phyloP scores from a whole-genome alignment of 2,888 invertebrate genomes.

The Heliconius ethilla region DNA sequence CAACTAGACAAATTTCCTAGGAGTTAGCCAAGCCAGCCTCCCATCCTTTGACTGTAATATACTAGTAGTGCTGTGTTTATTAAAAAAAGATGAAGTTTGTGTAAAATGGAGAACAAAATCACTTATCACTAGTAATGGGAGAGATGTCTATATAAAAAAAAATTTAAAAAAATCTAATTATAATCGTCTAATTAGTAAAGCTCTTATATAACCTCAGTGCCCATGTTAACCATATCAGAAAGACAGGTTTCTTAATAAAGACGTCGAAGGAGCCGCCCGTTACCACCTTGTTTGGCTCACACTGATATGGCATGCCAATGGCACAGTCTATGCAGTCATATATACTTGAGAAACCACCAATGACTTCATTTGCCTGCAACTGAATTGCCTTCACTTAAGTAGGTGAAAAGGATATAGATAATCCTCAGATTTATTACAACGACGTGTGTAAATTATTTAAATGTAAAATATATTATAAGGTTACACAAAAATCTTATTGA shows the following conservation, averaged over 20 bases:
- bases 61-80: neutral
- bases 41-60: constrained; percentile 4
- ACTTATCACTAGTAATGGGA: neutral
- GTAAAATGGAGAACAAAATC: no score
- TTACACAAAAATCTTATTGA: neutral
- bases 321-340: constrained; percentile 46
- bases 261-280: constrained; percentile 57
- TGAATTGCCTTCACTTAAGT: neutral
- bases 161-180: neutral
- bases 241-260: constrained; percentile 65
- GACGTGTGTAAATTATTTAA: neutral
- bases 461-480: neutral
- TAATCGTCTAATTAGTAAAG: constrained; percentile 7
- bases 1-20: constrained; percentile 9
- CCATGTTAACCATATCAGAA: constrained; percentile 40
- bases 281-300: constrained; percentile 59
- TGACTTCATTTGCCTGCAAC: constrained; percentile 30
- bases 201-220: constrained; percentile 35
- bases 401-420: neutral
- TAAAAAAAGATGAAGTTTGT: no score
- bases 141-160: neutral
- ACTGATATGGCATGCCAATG: constrained; percentile 49
- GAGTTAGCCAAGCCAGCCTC: constrained; percentile 2
- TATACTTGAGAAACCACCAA: constrained; percentile 44
- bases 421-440: neutral